A percentile compares a stretch with the other conserved stretches of the same genome.
Evolutionary conservation across 2,888 invertebrate genomes (phyloP).

Genomic region (Dioctria rufipes): DNA sequence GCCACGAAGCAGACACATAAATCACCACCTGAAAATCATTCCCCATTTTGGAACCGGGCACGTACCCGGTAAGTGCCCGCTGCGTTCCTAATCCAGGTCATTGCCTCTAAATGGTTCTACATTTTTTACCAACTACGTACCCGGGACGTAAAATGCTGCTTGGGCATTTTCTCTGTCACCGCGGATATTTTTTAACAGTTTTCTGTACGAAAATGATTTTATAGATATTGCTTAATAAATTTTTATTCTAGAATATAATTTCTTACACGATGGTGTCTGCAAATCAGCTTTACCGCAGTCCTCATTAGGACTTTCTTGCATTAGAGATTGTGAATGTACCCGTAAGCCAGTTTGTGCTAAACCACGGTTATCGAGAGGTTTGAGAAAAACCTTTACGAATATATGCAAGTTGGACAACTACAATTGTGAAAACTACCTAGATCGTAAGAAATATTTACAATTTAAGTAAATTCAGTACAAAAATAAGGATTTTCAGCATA

Average conservation of each 20-base stretch:
- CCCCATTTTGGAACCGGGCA: too few relatives aligned
- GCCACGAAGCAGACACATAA: too few relatives aligned
- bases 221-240: too few relatives aligned
- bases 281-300: background rate
- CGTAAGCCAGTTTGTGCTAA: conserved; percentile 16
- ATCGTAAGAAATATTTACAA: background rate
- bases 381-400: conserved; percentile 18
- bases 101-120: too few relatives aligned
- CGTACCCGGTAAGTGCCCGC: too few relatives aligned
- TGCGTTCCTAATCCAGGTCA: too few relatives aligned
- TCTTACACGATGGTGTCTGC: conserved; percentile 7
- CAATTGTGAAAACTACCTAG: conserved; percentile 26
- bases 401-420: conserved; percentile 24
- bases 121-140: too few relatives aligned
- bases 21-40: too few relatives aligned
- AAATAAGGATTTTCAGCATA: conserved; percentile 4
- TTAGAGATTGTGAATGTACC: background rate
- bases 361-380: background rate
- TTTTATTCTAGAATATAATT: conserved; percentile 7
- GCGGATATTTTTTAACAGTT: too few relatives aligned
- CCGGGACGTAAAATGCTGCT: too few relatives aligned
- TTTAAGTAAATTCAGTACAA: background rate
- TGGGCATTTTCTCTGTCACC: too few relatives aligned
- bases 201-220: too few relatives aligned
- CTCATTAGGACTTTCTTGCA: background rate